Conservation (phyloP, 2,888 invertebrate genomes). For the Meteorus colon region DNA sequence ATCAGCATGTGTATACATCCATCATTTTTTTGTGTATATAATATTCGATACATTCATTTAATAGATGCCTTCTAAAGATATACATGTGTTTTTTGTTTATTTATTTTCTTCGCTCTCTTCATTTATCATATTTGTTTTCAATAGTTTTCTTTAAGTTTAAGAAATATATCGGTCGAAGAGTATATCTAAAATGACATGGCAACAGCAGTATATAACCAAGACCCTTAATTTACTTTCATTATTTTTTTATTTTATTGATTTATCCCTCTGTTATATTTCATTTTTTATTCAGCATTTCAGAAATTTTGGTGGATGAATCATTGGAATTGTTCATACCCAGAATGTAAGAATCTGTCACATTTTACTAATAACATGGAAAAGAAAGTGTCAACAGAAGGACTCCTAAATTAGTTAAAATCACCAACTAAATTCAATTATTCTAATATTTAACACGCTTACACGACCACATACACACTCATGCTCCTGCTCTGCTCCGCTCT, state of each 20-base stretch:
- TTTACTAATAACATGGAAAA: not conserved
- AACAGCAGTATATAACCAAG: conserved; percentile 66
- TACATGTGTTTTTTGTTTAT: conserved; percentile 27
- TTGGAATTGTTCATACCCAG: not conserved
- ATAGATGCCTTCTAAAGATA: conserved; percentile 21
- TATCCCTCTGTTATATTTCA: not conserved
- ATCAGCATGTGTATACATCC: conserved; percentile 9
- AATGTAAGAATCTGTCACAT: not conserved
- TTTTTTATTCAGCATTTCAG: conserved; percentile 19
- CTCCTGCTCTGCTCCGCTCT: not conserved
- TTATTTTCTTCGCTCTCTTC: not conserved
- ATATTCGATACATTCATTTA: conserved; percentile 6
- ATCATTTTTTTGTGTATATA: not conserved
- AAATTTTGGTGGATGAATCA: not conserved
- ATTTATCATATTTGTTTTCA: conserved; percentile 35
- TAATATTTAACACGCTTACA: not conserved
- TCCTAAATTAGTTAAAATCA: not conserved
- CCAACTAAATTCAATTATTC: not conserved
- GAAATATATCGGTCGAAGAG: conserved; percentile 66
- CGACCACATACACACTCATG: not conserved
- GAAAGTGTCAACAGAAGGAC: not conserved
- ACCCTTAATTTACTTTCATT: conserved; percentile 70
- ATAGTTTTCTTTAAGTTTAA: conserved; percentile 60
- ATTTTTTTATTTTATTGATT: conserved; percentile 64
- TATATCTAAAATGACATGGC: conserved; percentile 67